phyloP scores from a whole-genome alignment of 2,797 vertebrate species.

The Apogon hyalosoma region DNA sequence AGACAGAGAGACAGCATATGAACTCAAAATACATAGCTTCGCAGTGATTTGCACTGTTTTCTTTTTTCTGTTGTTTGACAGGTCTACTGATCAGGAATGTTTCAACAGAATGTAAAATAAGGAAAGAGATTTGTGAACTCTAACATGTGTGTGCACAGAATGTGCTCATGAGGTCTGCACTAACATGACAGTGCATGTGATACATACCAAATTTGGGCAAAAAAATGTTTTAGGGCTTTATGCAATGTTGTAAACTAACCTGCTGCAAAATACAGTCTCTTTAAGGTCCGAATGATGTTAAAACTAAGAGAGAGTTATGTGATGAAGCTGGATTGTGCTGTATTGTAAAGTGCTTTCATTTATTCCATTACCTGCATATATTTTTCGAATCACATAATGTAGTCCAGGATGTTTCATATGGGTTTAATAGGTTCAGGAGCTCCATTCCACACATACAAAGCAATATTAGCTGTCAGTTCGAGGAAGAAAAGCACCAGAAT shows the following conservation, averaged over 20 bases:
- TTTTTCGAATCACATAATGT: conserved; percentile 26
- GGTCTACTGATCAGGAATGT: conserved; percentile 58
- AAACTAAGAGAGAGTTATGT: neutral
- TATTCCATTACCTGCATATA: conserved; percentile 5
- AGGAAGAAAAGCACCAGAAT: conserved; percentile 56
- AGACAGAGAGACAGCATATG: conserved; percentile 29
- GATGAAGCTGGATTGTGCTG: conserved; percentile 14
- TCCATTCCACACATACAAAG: conserved; percentile 26
- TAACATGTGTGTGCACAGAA: conserved; percentile 9
- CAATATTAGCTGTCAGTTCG: conserved; percentile 43
- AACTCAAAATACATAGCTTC: conserved; percentile 46
- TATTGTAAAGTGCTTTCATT: conserved; percentile 14
- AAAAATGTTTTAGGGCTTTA: conserved; percentile 2
- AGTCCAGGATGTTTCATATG: neutral
- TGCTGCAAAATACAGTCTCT: neutral
- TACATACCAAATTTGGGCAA: neutral
- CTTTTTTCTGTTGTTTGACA: conserved; percentile 45
- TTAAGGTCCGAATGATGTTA: conserved; percentile 3
- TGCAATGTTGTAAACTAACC: neutral
- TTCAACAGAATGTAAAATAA: conserved; percentile 42
- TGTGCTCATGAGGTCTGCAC: conserved; percentile 6
- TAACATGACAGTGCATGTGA: conserved; percentile 11
- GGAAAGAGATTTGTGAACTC: conserved; percentile 14
- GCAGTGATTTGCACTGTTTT: conserved; percentile 47
- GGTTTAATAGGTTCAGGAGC: conserved; percentile 39